Base-by-base conservation (phyloP, 2,113 vertebrate species). In the Jaculus jaculus region DNA sequence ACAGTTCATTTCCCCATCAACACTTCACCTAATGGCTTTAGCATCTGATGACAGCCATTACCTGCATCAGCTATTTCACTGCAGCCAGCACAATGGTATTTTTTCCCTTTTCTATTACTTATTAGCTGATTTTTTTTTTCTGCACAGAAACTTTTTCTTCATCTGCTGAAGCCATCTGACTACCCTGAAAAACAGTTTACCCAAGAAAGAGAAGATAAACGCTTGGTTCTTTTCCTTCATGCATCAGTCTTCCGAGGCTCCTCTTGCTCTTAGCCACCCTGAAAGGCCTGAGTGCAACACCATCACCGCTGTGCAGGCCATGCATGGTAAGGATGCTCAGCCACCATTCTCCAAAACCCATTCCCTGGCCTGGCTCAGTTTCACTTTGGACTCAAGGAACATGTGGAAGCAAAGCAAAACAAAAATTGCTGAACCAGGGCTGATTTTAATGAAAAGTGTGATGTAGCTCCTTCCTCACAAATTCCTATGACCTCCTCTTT, bases 171-270 rank as follows among this genome's bases (percentile, higher is more conserved):
- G n/a, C 63, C 65, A 83, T 47, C 42, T 80, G 16, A 74, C 79
- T 92, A 34, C 54, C 20, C 69, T 75, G n/a, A 84, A 89, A 96
- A 88, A 51, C 10, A 75, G 82, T 88, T 82, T 71, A 71, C 12
- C 37, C 37, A 69, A 94, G 69, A 75, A 88, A 83, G 5, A 34
- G 73, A 71, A 90, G 71, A 77, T 20, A 20, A 75, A 78, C 47
- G 69, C 17, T 66, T 74, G 58, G 51, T 75, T 61, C 15, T 74
- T 78, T 93, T 83, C 73, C 39, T 78, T 92, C 61, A 79, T 61
- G 80, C 83, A 75, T 30, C 63, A 51, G 15, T 79, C 90, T 94
- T 74, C 69, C 79, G 65, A 87, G 61, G 58, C 12, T 84, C n/a
- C 63, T 26, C 74, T 78, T 84, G 47, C 58, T 94, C 69, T 82